phyloP scores from a whole-genome alignment of 2,888 invertebrate species.

The Lumbricus terrestris region DNA sequence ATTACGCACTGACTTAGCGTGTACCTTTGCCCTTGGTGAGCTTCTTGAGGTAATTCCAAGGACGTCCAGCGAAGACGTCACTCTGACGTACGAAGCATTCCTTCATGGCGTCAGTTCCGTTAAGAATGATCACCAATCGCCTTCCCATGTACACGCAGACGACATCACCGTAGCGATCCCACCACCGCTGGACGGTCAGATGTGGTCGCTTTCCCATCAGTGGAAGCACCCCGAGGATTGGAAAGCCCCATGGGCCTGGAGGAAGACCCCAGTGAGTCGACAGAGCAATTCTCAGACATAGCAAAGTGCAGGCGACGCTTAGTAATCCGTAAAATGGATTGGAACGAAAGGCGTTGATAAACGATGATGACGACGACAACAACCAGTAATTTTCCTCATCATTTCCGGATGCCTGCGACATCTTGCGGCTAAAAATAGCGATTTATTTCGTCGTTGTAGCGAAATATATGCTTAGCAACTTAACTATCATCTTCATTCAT shows the following conservation, averaged over 20 bases:
- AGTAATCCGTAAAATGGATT: neutral
- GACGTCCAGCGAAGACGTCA: constrained; percentile 39
- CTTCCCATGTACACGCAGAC: constrained; percentile 41
- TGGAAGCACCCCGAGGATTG: constrained; percentile 38
- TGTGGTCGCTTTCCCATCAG: constrained; percentile 32
- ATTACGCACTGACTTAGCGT: too few relatives aligned
- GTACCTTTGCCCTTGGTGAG: constrained; percentile 37
- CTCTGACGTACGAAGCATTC: constrained; percentile 42
- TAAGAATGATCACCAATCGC: constrained; percentile 40
- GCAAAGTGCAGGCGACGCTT: neutral
- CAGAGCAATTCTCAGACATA: constrained; percentile 19
- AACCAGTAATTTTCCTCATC: neutral
- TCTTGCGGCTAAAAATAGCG: neutral
- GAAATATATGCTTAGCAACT: too few relatives aligned
- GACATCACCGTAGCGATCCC: constrained; percentile 41
- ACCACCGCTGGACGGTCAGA: constrained; percentile 36
- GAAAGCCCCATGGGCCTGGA: constrained; percentile 37
- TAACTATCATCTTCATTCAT: too few relatives aligned
- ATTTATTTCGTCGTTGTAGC: neutral
- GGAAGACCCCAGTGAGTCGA: constrained; percentile 26
- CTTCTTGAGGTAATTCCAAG: constrained; percentile 40
- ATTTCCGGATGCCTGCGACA: neutral
- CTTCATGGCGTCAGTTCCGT: constrained; percentile 39
- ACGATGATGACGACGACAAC: neutral
- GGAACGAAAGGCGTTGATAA: neutral